These are phyloP conservation scores for Myzus persicae DNA, from an alignment of 1,140 invertebrate genomes.

Conservation along the genomic window DNA sequence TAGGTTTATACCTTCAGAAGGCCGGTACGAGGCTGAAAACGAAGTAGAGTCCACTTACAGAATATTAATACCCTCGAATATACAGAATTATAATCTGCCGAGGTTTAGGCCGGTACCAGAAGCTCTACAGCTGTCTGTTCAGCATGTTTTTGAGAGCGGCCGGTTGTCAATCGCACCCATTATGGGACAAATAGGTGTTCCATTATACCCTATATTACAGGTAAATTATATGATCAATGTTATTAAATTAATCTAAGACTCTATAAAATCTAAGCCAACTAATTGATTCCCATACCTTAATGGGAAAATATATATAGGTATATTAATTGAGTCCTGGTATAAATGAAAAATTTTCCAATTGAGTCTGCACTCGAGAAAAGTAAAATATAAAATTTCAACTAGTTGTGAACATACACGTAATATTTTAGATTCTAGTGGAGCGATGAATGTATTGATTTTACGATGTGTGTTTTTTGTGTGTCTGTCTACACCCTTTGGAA, in stretches of 20 bases:
- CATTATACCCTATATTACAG: neutral
- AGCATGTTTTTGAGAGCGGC: neutral
- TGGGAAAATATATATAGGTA: neutral
- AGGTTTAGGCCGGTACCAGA: slow-evolving; percentile 17
- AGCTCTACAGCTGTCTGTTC: neutral
- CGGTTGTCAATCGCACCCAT: too few species aligned
- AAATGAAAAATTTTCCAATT: neutral
- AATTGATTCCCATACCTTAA: neutral
- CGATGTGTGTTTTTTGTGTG: too few species aligned
- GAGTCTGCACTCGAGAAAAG: neutral
- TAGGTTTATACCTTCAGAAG: slow-evolving; percentile 61
- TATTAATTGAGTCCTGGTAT: neutral
- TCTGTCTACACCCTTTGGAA: too few species aligned
- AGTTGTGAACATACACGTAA: too few species aligned
- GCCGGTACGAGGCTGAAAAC: slow-evolving; percentile 60
- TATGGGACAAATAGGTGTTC: neutral
- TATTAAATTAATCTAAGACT: too few species aligned
- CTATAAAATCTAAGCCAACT: neutral
- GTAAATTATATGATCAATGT: neutral
- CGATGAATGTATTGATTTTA: too few species aligned
- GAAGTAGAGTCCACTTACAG: slow-evolving; percentile 62
- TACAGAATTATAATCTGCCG: neutral
- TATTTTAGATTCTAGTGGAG: too few species aligned
- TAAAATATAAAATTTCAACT: too few species aligned
- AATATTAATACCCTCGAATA: slow-evolving; percentile 59